Conservation (phyloP, 2,888 invertebrate genomes). For the Meteorus colon region DNA sequence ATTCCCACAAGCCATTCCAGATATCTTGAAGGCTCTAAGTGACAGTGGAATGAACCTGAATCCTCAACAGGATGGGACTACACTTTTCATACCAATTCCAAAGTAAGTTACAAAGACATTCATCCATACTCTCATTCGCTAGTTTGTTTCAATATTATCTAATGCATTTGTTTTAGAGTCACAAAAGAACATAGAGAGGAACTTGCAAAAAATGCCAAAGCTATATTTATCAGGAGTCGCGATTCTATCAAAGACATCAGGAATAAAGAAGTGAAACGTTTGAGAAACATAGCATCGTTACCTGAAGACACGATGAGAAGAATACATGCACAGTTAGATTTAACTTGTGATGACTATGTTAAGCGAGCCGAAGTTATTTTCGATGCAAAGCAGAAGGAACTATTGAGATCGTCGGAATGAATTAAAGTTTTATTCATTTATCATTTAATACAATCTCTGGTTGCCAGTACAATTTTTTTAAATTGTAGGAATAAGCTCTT, state of each 20-base stretch:
- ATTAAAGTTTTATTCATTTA: neutral
- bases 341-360: slow-evolving; percentile 81
- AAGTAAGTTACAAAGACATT: slow-evolving; percentile 77
- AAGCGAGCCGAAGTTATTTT: slow-evolving; percentile 79
- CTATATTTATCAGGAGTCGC: slow-evolving; percentile 85
- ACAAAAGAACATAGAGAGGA: slow-evolving; percentile 94
- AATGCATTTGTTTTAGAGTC: slow-evolving; percentile 75
- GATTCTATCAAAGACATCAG: slow-evolving; percentile 85
- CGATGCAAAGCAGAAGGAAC: slow-evolving; percentile 83
- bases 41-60: slow-evolving; percentile 92
- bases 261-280: slow-evolving; percentile 81
- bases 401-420: slow-evolving; percentile 75
- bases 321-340: slow-evolving; percentile 82
- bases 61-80: slow-evolving; percentile 96
- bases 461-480: neutral
- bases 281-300: slow-evolving; percentile 81
- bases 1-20: slow-evolving; percentile 90
- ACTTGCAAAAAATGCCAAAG: slow-evolving; percentile 91
- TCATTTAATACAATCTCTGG: neutral
- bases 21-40: slow-evolving; percentile 83
- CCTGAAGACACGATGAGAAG: slow-evolving; percentile 82
- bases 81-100: slow-evolving; percentile 89
- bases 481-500: neutral
- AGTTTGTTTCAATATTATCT: slow-evolving; percentile 51
- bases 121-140: slow-evolving; percentile 8